Base-by-base conservation (phyloP, 2,888 invertebrate genomes). In the Trichopria drosophilae region DNA sequence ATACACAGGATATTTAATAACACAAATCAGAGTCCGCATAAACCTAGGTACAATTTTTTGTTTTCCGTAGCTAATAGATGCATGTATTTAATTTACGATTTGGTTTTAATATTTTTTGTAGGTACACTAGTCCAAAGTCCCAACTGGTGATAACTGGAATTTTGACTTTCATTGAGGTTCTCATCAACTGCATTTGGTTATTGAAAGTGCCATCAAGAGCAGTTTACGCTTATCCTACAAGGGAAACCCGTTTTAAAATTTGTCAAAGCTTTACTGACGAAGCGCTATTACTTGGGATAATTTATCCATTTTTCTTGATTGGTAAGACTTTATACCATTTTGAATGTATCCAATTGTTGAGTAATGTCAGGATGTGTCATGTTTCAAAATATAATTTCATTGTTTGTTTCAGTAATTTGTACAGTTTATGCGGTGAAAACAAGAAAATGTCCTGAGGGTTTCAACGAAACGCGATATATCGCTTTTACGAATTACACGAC, bases 401-500 rank as follows among this genome's bases (percentile, higher is more conserved):
- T 24, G 32, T 28, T 42, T 23, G 34, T 58, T 55, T 2, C 64
- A 74, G 74, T 68, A 3, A 63, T 76, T 28, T 81, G 81, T 64
- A 79, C 81, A 1, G 70, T 80, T 7, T 82, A 80, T 63, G 82
- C 81, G 12, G 72, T 81, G 49, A 79, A 79, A 63, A 81, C 81
- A 6, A 66, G 82, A 40, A 82, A 81, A 61, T 80, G 81, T 55
- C 82, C 82, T 1, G 81, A 79, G 51, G 81, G 81, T 1, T 82
- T 82, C 68, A 82, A 81, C 66, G 82, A 82, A 66, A 79, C 81
- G 0, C 74, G 80, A 7, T 78, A 78, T 63, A 79, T 82, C 47
- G 79, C 79, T 5, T 81, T 81, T 64, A 80, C 81, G 10, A 80
- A 79, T 61, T 81, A 81, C 66, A 80, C 81, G 1, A 80, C 80